phyloP scores from a whole-genome alignment of 2,113 vertebrate genomes.

The Halichoeres trimaculatus region DNA sequence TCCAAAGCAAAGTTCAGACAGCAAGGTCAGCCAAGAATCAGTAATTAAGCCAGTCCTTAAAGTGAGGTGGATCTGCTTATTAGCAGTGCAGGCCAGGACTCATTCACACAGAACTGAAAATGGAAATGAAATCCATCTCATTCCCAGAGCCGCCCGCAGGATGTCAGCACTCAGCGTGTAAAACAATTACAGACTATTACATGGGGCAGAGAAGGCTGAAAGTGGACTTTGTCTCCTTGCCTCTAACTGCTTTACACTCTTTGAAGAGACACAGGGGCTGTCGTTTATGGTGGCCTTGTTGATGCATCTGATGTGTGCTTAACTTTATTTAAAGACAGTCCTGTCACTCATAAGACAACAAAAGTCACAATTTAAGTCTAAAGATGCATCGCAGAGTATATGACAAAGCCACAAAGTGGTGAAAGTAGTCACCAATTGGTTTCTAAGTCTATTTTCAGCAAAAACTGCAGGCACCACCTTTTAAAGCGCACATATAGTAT shows the following conservation, averaged over 20 bases:
- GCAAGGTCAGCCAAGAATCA: conserved; percentile 81
- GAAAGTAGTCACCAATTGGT: no score
- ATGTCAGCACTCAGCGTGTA: conserved; percentile 54
- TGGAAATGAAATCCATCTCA: conserved; percentile 72
- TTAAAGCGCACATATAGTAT: no score
- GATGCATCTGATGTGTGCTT: not conserved
- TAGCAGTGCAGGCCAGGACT: conserved; percentile 56
- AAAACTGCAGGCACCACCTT: no score
- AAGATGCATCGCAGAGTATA: no score
- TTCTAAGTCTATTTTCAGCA: no score
- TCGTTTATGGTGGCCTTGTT: not conserved
- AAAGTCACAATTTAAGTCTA: no score
- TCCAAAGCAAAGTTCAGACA: conserved; percentile 78
- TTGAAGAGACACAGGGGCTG: conserved; percentile 27
- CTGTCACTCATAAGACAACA: no score
- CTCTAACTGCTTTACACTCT: conserved; percentile 45
- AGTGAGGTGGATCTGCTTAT: conserved; percentile 68
- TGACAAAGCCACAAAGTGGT: no score
- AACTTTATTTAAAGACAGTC: no score
- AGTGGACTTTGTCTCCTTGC: conserved; percentile 58
- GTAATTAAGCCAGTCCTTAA: conserved; percentile 79
- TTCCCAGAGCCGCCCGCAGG: conserved; percentile 62
- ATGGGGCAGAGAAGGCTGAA: conserved; percentile 24
- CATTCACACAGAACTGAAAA: conserved; percentile 68
- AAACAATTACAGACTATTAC: conserved; percentile 71